Percentiles rank a stretch among this genome's conserved stretches.
phyloP scores from a whole-genome alignment of 1,140 invertebrate genomes.

The Drosophila pachea region DNA sequence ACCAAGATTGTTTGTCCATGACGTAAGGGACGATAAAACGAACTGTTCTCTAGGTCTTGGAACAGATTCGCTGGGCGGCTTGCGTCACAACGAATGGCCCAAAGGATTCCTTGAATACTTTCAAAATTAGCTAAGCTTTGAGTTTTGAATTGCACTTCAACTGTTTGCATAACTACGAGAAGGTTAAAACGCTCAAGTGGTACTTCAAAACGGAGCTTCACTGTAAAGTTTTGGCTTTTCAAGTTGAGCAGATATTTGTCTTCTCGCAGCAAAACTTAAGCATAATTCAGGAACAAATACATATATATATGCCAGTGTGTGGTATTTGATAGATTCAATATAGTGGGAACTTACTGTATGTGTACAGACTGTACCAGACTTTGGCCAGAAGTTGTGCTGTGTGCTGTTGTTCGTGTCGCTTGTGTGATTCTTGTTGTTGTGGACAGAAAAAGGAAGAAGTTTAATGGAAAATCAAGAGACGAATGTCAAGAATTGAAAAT shows the following conservation, averaged over 20 bases:
- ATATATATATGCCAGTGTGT: not conserved
- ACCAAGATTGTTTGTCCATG: not conserved
- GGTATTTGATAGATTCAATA: not conserved
- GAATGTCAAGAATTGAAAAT: conserved; percentile 1
- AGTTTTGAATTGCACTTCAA: conserved; percentile 53
- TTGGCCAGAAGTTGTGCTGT: conserved; percentile 24
- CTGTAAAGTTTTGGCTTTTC: conserved; percentile 3
- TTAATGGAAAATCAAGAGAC: not conserved
- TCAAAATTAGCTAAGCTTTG: conserved; percentile 44
- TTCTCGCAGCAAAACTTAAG: not conserved
- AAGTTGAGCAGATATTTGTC: conserved; percentile 1
- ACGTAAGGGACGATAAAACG: not conserved
- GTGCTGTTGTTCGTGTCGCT: conserved; percentile 29
- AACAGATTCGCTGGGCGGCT: conserved; percentile 23
- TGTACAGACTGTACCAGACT: conserved; percentile 19
- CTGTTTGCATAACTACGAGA: conserved; percentile 24
- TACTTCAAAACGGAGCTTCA: conserved; percentile 4
- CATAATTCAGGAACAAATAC: not conserved
- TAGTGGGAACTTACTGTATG: conserved; percentile 49
- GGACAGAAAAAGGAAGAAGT: not conserved
- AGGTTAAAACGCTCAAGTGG: conserved; percentile 5
- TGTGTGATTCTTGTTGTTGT: conserved; percentile 24
- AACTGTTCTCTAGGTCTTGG: conserved; percentile 1
- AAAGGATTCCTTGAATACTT: conserved; percentile 41
- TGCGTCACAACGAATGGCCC: conserved; percentile 16